Percentiles rank a stretch among this genome's conserved stretches.
Evolutionary conservation across 92 coral and sea anemone species (phyloP).

Genomic region (Parazoanthus atlanticus): DNA sequence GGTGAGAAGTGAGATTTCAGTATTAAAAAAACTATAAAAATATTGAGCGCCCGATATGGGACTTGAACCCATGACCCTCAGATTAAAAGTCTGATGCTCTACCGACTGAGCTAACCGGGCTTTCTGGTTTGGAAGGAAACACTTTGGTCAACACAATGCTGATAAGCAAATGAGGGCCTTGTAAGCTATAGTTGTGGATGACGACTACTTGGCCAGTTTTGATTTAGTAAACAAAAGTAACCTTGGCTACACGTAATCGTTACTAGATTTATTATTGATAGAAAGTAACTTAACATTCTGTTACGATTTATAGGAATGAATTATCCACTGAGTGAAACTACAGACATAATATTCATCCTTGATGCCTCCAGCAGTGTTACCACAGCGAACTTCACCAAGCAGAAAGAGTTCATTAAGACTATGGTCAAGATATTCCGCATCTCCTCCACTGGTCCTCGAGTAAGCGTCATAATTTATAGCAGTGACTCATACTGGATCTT

Average conservation of each 20-base stretch:
- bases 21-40: too few relatives aligned
- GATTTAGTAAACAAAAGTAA: neutral
- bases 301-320: neutral
- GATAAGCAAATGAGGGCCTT: too few relatives aligned
- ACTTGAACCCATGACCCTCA: constrained; percentile 99
- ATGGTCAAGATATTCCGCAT: constrained; percentile 70
- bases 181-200: too few relatives aligned
- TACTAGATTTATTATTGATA: neutral
- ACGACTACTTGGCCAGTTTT: neutral
- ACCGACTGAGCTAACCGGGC: constrained; percentile 99
- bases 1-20: too few relatives aligned
- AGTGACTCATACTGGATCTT: constrained; percentile 71
- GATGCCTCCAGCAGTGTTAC: constrained; percentile 95
- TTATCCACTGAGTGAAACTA: neutral
- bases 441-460: constrained; percentile 79
- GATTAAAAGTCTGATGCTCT: constrained; percentile 99
- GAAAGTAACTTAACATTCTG: neutral
- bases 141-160: neutral
- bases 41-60: constrained; percentile 84
- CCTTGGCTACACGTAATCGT: neutral
- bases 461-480: constrained; percentile 80
- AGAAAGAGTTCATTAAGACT: constrained; percentile 79
- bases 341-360: constrained; percentile 87
- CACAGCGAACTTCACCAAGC: constrained; percentile 64
- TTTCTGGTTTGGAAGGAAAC: neutral